Base-by-base conservation (phyloP, 2,113 vertebrate genomes). In the Gallinago media region DNA sequence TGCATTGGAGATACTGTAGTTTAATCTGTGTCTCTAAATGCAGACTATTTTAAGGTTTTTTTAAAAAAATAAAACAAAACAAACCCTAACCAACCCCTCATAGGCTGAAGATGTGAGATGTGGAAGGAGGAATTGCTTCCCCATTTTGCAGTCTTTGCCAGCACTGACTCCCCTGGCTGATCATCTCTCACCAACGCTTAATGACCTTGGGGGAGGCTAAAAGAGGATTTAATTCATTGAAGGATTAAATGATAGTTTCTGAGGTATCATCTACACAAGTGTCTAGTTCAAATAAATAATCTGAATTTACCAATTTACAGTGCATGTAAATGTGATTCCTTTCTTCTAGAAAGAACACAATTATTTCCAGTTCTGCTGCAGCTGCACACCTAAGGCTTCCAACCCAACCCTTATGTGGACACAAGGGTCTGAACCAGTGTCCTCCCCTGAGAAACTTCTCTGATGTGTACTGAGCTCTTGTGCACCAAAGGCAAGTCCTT, bases 1-100 rank as follows among this genome's bases (percentile, higher is more conserved):
- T 90, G 40, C 26, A 58, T 25, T 85, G n/a, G 38, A 19, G 29
- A n/a, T 49, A 23, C 5, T 36, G 1, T 59, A 56, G 22, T 21
- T 84, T 82, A 38, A 34, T 18, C 11, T 55, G 0, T 36, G 21
- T 42, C 46, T 68, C 46, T 71, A 47, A 67, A 76, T 65, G 26
- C 6, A 73, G 71, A 2, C 3, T 65, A 21, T 47, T 17, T 21
- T 26, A 73, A 42, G 12, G 12, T 21, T 40, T 63, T 2, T 19
- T 42, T 29, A 18, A 49, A 66, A 68, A 20, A 54, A 54, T n/a
- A n/a, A 52, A 27, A 40, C 40, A 49, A 20, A 36, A 4, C 47
- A 14, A 17, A 12, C 4, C 32, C 14, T 11, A 25, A 46, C 6
- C 7, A 36, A 17, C 2, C 4, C 3, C 6, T 61, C 21, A 7